Evolutionary conservation across 2,888 invertebrate species (phyloP).

Genomic region (Vesta saturnalis): DNA sequence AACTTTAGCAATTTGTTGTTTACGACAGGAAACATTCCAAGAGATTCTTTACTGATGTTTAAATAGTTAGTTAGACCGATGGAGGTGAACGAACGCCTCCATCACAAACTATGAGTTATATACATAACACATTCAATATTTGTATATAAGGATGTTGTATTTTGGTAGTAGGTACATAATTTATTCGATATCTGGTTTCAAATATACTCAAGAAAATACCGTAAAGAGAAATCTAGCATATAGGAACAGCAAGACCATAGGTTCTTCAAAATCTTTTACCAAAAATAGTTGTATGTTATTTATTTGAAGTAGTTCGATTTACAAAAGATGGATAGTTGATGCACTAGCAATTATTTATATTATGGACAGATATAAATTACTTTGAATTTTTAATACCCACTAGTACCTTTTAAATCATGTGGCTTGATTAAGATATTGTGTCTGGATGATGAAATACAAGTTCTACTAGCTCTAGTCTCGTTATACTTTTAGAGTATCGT

Average conservation of each 20-base stretch:
- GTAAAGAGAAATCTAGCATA: too few species aligned
- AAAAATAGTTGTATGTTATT: not conserved
- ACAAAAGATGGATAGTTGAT: slow-evolving; percentile 25
- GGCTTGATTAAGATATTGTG: slow-evolving; percentile 32
- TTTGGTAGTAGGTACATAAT: too few species aligned
- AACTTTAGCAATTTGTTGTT: not conserved
- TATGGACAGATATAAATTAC: slow-evolving; percentile 35
- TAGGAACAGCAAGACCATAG: too few species aligned
- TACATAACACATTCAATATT: not conserved
- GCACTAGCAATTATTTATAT: slow-evolving; percentile 31
- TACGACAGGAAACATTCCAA: not conserved
- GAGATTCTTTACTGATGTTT: not conserved
- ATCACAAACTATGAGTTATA: not conserved
- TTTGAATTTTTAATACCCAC: slow-evolving; percentile 34
- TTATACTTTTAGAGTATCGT: slow-evolving; percentile 16
- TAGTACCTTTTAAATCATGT: slow-evolving; percentile 34
- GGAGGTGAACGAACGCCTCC: slow-evolving; percentile 1
- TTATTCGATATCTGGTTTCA: too few species aligned
- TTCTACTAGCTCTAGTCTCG: slow-evolving; percentile 24
- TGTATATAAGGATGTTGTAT: too few species aligned
- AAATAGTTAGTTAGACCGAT: not conserved
- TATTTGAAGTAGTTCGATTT: not conserved
- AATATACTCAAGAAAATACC: too few species aligned
- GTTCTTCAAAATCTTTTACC: too few species aligned
- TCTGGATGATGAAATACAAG: slow-evolving; percentile 24